Evolutionary conservation across 2,888 invertebrate genomes (phyloP).

Genomic region (Drosophila limbata): DNA sequence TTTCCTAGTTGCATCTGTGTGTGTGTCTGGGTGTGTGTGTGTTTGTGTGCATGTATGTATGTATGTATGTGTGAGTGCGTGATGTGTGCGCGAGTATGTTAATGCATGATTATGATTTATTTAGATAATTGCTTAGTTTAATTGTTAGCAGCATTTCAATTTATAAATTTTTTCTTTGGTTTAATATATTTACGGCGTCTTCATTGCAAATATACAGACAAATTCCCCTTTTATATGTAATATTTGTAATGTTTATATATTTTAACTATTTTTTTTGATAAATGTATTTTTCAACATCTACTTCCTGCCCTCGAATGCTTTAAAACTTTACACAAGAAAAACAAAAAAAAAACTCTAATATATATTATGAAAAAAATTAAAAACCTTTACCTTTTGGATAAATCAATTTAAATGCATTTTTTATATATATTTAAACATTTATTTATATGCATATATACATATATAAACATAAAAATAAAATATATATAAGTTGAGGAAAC

Average conservation of each 20-base stretch:
- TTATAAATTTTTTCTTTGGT: slow-evolving; percentile 3
- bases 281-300: slow-evolving; percentile 80
- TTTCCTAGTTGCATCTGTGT: slow-evolving; percentile 12
- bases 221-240: slow-evolving; percentile 63
- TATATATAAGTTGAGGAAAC: slow-evolving; percentile 71
- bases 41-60: background rate
- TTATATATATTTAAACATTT: slow-evolving; percentile 79
- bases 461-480: slow-evolving; percentile 34
- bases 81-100: slow-evolving; percentile 4
- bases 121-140: background rate
- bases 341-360: slow-evolving; percentile 22
- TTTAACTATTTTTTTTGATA: slow-evolving; percentile 78
- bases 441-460: slow-evolving; percentile 71
- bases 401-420: slow-evolving; percentile 80
- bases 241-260: slow-evolving; percentile 58
- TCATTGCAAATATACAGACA: slow-evolving; percentile 52
- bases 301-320: slow-evolving; percentile 82
- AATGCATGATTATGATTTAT: slow-evolving; percentile 8
- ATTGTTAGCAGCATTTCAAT: background rate
- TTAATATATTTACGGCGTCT: slow-evolving; percentile 38
- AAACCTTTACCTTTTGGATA: slow-evolving; percentile 81
- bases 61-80: background rate
- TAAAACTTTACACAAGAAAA: slow-evolving; percentile 76
- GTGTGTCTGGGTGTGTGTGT: slow-evolving; percentile 13
- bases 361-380: slow-evolving; percentile 69